Percentiles rank a stretch among this genome's conserved stretches.
phyloP scores from a whole-genome alignment of 2,113 vertebrate species.

The Amphiprion percula region DNA sequence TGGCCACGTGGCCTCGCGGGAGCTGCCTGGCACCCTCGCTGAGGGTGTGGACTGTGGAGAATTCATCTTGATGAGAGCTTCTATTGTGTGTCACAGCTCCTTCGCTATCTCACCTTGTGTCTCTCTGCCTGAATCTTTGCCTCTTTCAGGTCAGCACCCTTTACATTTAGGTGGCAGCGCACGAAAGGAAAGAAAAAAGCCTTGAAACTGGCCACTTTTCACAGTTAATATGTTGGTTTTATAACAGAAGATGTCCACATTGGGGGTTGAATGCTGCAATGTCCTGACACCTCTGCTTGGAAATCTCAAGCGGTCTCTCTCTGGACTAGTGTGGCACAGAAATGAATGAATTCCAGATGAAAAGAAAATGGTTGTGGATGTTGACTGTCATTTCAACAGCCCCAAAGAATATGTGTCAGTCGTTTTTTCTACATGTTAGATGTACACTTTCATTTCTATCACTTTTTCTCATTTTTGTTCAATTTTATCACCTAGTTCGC shows the following conservation, averaged over 20 bases:
- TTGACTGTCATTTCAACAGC: constrained; percentile 17
- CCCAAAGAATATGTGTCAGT: not conserved
- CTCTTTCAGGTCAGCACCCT: constrained; percentile 25
- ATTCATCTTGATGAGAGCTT: constrained; percentile 62
- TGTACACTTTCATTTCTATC: not conserved
- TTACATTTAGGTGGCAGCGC: constrained; percentile 13
- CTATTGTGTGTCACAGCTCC: constrained; percentile 60
- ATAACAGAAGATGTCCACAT: not conserved
- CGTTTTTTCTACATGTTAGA: constrained; percentile 1
- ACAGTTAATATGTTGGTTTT: not conserved
- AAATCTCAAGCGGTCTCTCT: not conserved
- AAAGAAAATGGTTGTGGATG: constrained; percentile 16
- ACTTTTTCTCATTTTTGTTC: not conserved
- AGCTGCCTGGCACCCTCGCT: constrained; percentile 49
- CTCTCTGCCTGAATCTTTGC: constrained; percentile 7
- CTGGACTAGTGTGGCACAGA: not conserved
- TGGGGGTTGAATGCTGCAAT: not conserved
- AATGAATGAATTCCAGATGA: constrained; percentile 22
- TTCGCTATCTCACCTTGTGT: constrained; percentile 39
- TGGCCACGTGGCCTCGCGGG: constrained; percentile 15
- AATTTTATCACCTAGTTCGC: constrained; percentile 6
- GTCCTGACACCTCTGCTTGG: constrained; percentile 5
- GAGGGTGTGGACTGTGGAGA: constrained; percentile 52
- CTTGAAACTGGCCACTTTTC: constrained; percentile 24
- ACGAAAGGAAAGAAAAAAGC: not conserved